Evolutionary conservation across 2,888 invertebrate genomes (phyloP), one percentile per base, ranked within the genome.

Genomic region (Troides helena): DNA sequence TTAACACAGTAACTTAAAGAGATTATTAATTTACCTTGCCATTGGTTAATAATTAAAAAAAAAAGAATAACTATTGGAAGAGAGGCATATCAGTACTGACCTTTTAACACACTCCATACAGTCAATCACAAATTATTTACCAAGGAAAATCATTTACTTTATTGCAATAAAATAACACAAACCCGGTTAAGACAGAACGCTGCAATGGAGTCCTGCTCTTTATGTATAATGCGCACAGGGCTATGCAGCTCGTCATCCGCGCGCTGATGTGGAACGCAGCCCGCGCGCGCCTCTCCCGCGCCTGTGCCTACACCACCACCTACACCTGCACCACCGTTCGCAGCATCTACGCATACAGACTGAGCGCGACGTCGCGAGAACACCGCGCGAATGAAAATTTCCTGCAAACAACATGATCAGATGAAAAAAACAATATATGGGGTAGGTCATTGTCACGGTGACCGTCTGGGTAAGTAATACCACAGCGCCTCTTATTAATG

Each of bases 121-220:
- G 7, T 39, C 39, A 10, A 1, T 10, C 0, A 39, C 39, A 6
- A 39, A 39, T 1, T 7, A 2, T 36, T 36, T 36, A 36, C 0
- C 39, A 39, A 30, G 30, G 30, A 3, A 30, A 30, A 30, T 30
- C 3, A 30, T 30, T 30, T 30, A 3, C 30, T 30, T 30, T 30
- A 30, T 30, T 30, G 30, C 30, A 39, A 39, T 39, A 8, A 53
- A 53, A 17, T 6, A 6, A 53, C n/a, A 53, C 67, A 74, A 82
- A 97, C 98, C 94, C 97, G 96, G 88, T 99, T 99, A 71, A 99
- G 94, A 83, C 99, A 99, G 93, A 99, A 99, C 50, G 99, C 98
- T 67, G 98, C 96, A 77, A 99, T 99, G 69, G 98, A 97, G 88
- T 99, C 99, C 89, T 99, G 99, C 84, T 99, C 99, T 90, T 99